phyloP scores from a whole-genome alignment of 2,888 invertebrate genomes.

The Tiliacea aurago region DNA sequence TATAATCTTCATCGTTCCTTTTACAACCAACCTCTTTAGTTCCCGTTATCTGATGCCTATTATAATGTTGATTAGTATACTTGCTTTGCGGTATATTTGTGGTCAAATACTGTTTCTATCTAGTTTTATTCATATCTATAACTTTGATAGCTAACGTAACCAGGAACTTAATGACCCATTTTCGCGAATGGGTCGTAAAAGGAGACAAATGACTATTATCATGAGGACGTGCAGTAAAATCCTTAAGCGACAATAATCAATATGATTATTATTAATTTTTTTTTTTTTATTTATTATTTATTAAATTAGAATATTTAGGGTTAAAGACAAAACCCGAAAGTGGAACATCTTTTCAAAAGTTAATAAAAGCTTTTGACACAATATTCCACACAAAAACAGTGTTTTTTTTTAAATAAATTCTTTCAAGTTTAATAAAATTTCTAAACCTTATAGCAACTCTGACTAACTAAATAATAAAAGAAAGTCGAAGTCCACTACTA shows the following conservation, averaged over 20 bases:
- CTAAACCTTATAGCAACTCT: not conserved
- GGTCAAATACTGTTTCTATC: constrained; percentile 34
- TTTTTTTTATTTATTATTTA: too few species aligned
- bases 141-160: constrained; percentile 3
- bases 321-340: not conserved
- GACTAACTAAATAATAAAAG: not conserved
- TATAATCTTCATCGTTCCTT: constrained; percentile 46
- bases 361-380: constrained; percentile 5
- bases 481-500: not conserved
- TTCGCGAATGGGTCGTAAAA: constrained; percentile 14
- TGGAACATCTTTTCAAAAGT: fast-evolving
- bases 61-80: constrained; percentile 26
- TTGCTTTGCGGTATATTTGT: constrained; percentile 44
- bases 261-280: too few species aligned
- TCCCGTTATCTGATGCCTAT: constrained; percentile 52
- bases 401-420: too few species aligned
- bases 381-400: not conserved
- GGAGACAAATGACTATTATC: not conserved
- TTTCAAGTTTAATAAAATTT: not conserved
- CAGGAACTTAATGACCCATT: constrained; percentile 14
- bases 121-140: not conserved
- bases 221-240: not conserved
- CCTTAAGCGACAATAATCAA: not conserved
- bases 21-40: constrained; percentile 23
- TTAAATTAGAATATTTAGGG: too few species aligned